Conservation (phyloP, 92 coral and sea anemone species). For the Porites cylindrica region DNA sequence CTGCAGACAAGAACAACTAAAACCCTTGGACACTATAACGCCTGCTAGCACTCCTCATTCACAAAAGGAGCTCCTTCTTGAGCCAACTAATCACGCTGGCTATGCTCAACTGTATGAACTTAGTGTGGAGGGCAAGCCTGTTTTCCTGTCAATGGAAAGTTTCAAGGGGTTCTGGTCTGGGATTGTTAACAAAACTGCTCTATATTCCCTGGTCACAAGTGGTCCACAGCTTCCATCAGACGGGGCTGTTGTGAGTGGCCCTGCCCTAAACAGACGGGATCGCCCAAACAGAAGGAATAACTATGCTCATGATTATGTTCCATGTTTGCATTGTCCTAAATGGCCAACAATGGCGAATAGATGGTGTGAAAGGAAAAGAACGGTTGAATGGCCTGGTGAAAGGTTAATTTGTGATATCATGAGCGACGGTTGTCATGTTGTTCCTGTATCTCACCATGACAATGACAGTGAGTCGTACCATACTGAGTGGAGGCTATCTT, state of each 20-base stretch:
- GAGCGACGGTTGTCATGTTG: conserved; percentile 55
- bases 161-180: conserved; percentile 60
- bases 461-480: background rate
- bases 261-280: conserved; percentile 61
- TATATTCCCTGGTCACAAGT: conserved; percentile 52
- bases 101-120: conserved; percentile 47
- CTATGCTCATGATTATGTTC: conserved; percentile 61
- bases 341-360: conserved; percentile 51
- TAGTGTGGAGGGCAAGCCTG: conserved; percentile 42
- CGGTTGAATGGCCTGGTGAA: conserved; percentile 44
- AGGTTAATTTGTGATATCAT: conserved; percentile 50
- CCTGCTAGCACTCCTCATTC: background rate
- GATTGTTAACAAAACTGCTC: conserved; percentile 54
- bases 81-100: conserved; percentile 47
- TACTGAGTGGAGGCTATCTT: conserved; percentile 66
- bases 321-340: conserved; percentile 53
- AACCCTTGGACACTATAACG: too few species aligned
- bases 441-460: conserved; percentile 36
- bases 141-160: conserved; percentile 40
- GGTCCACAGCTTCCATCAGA: conserved; percentile 60
- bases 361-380: conserved; percentile 49
- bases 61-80: conserved; percentile 27
- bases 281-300: conserved; percentile 57
- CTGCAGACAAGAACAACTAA: too few species aligned
- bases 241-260: conserved; percentile 50